Percentiles rank a stretch among this genome's conserved stretches.
Conservation (phyloP, 2,797 vertebrate genomes). For the Xenentodon cancila region DNA sequence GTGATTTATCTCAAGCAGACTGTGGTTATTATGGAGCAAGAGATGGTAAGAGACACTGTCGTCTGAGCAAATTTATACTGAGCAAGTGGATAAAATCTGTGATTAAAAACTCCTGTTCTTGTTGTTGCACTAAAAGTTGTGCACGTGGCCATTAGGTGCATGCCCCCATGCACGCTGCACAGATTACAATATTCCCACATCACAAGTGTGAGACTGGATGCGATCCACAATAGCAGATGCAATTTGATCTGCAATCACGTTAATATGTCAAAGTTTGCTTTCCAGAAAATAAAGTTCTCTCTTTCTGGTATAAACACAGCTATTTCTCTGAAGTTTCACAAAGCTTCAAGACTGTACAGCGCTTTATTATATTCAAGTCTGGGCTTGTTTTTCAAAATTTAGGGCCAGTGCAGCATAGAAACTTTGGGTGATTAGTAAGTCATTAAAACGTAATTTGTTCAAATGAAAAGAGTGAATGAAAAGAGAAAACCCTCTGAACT, state of each 20-base stretch:
- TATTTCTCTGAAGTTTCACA: constrained; percentile 10
- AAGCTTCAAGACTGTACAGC: neutral
- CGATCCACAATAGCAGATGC: neutral
- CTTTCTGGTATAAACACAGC: neutral
- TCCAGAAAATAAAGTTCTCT: neutral
- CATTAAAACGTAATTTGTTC: no score
- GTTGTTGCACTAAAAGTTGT: constrained; percentile 11
- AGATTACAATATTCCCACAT: constrained; percentile 4
- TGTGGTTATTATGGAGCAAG: constrained; percentile 64
- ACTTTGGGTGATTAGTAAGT: no score
- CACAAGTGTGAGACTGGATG: neutral
- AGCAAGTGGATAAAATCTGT: constrained; percentile 56
- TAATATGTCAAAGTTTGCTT: constrained; percentile 3
- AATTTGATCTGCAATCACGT: constrained; percentile 3
- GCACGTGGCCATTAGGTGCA: constrained; percentile 10
- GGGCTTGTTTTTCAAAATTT: no score
- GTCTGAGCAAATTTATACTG: constrained; percentile 55
- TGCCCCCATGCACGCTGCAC: constrained; percentile 5
- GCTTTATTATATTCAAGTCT: neutral
- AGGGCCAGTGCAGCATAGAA: no score
- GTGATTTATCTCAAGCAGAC: constrained; percentile 70
- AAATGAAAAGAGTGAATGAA: no score
- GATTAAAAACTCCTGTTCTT: constrained; percentile 45
- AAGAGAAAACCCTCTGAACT: no score
- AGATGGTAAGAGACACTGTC: constrained; percentile 56